Conservation (phyloP, 2,113 vertebrate species). For the Eulemur macaco region DNA sequence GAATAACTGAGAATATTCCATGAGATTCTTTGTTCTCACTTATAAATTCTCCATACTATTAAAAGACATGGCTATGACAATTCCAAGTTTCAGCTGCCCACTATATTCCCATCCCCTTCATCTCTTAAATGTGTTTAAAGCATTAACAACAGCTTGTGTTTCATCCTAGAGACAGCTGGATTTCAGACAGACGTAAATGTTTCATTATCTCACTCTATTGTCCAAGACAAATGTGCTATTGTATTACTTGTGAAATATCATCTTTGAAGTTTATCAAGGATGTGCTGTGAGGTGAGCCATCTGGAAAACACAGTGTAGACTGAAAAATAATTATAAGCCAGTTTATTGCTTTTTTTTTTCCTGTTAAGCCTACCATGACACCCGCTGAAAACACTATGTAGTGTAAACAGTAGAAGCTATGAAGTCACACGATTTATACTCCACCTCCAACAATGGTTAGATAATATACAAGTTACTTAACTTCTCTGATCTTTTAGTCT, state of each 20-base stretch:
- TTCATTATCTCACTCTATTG: slow-evolving; percentile 43
- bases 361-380: slow-evolving; percentile 1
- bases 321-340: slow-evolving; percentile 45
- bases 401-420: slow-evolving; percentile 6
- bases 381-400: not conserved
- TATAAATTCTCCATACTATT: not conserved
- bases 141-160: slow-evolving; percentile 44
- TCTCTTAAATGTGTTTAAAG: slow-evolving; percentile 13
- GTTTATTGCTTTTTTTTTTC: not conserved
- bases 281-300: slow-evolving; percentile 37
- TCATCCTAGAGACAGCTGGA: slow-evolving; percentile 41
- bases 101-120: not conserved
- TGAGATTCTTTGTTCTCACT: not conserved
- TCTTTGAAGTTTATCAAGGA: slow-evolving; percentile 43
- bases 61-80: not conserved
- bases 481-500: slow-evolving; percentile 10
- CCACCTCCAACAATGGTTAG: not conserved
- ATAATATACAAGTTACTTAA: not conserved
- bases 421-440: not conserved
- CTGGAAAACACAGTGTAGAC: slow-evolving; percentile 46
- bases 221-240: slow-evolving; percentile 57
- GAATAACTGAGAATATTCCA: not conserved
- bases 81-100: not conserved
- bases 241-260: slow-evolving; percentile 43
- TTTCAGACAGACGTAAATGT: slow-evolving; percentile 30